Evolutionary conservation across 1,140 invertebrate species (phyloP).

Genomic region (Ceratosolen solmsi): DNA sequence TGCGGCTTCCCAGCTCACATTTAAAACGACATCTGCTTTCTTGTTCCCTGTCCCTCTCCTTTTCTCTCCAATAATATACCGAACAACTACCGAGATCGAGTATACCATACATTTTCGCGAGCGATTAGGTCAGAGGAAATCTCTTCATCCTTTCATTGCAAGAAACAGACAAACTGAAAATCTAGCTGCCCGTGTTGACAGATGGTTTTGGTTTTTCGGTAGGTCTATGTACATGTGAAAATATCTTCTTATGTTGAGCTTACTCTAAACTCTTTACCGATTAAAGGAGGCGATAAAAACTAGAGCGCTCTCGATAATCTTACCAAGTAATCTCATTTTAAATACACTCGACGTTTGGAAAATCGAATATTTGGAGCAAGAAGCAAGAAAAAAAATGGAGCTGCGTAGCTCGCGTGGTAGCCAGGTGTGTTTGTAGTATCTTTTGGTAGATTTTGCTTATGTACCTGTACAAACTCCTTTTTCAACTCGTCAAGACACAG

Average conservation of each 20-base stretch:
- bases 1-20: neutral
- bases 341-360: neutral
- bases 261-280: slow-evolving; percentile 63
- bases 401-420: no score
- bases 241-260: slow-evolving; percentile 25
- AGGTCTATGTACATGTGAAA: neutral
- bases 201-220: slow-evolving; percentile 12
- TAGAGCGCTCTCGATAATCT: slow-evolving; percentile 57
- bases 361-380: neutral
- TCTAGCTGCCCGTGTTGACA: slow-evolving; percentile 11
- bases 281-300: slow-evolving; percentile 55
- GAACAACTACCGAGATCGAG: neutral
- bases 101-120: slow-evolving; percentile 2
- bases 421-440: slow-evolving; percentile 19
- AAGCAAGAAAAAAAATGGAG: neutral
- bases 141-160: neutral
- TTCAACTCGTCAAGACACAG: neutral
- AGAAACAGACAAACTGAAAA: neutral
- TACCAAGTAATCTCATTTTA: slow-evolving; percentile 59
- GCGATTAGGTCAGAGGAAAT: neutral
- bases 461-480: neutral
- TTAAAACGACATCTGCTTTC: slow-evolving; percentile 7
- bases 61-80: neutral
- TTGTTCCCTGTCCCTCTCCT: neutral
- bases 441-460: neutral